Conservation (phyloP, 2,797 vertebrate genomes). For the Semotilus atromaculatus region DNA sequence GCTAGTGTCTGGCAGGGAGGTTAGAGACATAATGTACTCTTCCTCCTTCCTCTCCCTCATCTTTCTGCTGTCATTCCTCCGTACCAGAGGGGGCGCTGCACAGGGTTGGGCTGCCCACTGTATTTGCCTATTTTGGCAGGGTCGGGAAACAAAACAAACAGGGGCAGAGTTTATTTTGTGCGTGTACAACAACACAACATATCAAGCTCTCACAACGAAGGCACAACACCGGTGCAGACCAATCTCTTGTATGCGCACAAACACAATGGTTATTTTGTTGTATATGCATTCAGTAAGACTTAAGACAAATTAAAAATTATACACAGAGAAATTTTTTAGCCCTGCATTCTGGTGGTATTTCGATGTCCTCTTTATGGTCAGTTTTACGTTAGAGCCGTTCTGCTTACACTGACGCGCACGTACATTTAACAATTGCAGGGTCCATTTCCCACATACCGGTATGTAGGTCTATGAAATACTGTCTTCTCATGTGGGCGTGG, state of each 20-base stretch:
- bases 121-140: slow-evolving; percentile 45
- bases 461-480: slow-evolving; percentile 20
- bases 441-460: neutral
- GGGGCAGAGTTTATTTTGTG: slow-evolving; percentile 21
- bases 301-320: neutral
- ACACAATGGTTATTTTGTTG: slow-evolving; percentile 8
- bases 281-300: slow-evolving; percentile 32
- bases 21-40: slow-evolving; percentile 38
- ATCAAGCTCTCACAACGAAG: slow-evolving; percentile 10
- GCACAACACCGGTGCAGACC: slow-evolving; percentile 35
- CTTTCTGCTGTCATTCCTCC: slow-evolving; percentile 65
- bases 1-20: slow-evolving; percentile 68
- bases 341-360: slow-evolving; percentile 26
- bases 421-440: neutral
- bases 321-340: neutral
- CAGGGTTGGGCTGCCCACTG: slow-evolving; percentile 47
- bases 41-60: slow-evolving; percentile 56
- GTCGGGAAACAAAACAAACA: slow-evolving; percentile 41
- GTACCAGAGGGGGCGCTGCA: slow-evolving; percentile 65
- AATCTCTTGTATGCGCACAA: slow-evolving; percentile 26
- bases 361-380: slow-evolving; percentile 5
- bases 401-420: neutral
- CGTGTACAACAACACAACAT: slow-evolving; percentile 18
- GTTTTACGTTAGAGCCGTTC: slow-evolving; percentile 1
- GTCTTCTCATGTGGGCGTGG: slow-evolving; percentile 12